phyloP scores from a whole-genome alignment of 2,888 invertebrate genomes.

The Tachystola acroxantha region DNA sequence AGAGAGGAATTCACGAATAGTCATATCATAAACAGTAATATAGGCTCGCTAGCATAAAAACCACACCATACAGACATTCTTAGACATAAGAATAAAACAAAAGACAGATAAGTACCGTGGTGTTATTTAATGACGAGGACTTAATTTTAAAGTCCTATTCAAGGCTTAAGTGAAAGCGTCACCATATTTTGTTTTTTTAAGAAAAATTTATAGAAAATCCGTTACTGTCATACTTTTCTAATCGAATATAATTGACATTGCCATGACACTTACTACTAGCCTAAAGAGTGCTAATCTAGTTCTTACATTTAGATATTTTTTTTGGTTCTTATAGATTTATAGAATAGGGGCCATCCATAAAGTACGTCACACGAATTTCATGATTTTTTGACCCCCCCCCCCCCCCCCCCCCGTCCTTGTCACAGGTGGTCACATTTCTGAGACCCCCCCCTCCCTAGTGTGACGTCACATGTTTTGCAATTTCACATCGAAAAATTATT shows the following conservation, averaged over 20 bases:
- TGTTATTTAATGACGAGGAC: constrained; percentile 28
- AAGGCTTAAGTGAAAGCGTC: constrained; percentile 31
- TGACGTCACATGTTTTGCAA: too few species aligned
- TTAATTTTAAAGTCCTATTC: constrained; percentile 39
- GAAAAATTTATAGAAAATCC: constrained; percentile 66
- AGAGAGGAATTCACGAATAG: not conserved
- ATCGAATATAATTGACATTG: constrained; percentile 77
- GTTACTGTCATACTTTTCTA: constrained; percentile 54
- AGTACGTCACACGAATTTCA: too few species aligned
- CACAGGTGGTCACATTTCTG: too few species aligned
- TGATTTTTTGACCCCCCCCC: too few species aligned
- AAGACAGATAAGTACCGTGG: constrained; percentile 33
- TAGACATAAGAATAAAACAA: constrained; percentile 38
- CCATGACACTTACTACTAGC: constrained; percentile 74
- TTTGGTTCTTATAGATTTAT: constrained; percentile 57
- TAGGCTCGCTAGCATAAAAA: constrained; percentile 33
- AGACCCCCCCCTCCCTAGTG: too few species aligned
- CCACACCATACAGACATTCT: constrained; percentile 57
- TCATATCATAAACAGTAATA: constrained; percentile 45
- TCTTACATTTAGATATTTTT: constrained; percentile 55
- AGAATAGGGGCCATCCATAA: too few species aligned
- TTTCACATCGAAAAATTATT: too few species aligned
- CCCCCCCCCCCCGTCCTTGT: too few species aligned
- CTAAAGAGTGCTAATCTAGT: constrained; percentile 70
- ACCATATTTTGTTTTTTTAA: constrained; percentile 37